A percentile compares a stretch with the other conserved stretches of the same genome.
These are phyloP conservation scores for Petrophora chlorosata DNA, from an alignment of 2,888 invertebrate genomes.

Conservation along the genomic window DNA sequence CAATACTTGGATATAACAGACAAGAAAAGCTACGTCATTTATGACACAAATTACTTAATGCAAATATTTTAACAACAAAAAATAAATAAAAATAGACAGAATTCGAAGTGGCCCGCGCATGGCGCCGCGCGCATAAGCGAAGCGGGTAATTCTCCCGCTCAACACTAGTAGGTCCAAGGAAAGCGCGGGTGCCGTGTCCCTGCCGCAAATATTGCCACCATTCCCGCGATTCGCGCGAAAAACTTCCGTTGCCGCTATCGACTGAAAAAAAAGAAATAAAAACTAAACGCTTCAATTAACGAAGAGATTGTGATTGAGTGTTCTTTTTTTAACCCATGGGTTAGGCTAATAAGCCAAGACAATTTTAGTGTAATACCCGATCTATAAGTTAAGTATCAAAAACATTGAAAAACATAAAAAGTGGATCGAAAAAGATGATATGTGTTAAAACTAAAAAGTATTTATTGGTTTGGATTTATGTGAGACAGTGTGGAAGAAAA, in stretches of 20 bases:
- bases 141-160: slow-evolving; percentile 47
- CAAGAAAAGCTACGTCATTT: too few species aligned
- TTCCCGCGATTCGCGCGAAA: slow-evolving; percentile 66
- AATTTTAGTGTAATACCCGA: too few species aligned
- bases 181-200: slow-evolving; percentile 58
- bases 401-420: not conserved
- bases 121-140: slow-evolving; percentile 67
- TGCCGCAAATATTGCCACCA: slow-evolving; percentile 38
- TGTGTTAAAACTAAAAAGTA: slow-evolving; percentile 8
- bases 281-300: slow-evolving; percentile 5
- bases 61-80: too few species aligned
- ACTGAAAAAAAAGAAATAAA: slow-evolving; percentile 8
- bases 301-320: slow-evolving; percentile 9
- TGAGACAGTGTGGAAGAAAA: slow-evolving; percentile 1
- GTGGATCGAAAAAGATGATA: slow-evolving; percentile 9
- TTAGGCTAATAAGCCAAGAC: slow-evolving; percentile 1
- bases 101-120: slow-evolving; percentile 60
- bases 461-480: slow-evolving; percentile 1
- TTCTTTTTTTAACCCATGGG: slow-evolving; percentile 12
- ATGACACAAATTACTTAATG: too few species aligned
- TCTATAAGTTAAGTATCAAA: too few species aligned
- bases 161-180: slow-evolving; percentile 63
- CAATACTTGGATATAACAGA: too few species aligned
- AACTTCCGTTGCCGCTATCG: slow-evolving; percentile 46
- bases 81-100: too few species aligned